Conservation (phyloP, 2,888 invertebrate species). For the Halictus quadricinctus region DNA sequence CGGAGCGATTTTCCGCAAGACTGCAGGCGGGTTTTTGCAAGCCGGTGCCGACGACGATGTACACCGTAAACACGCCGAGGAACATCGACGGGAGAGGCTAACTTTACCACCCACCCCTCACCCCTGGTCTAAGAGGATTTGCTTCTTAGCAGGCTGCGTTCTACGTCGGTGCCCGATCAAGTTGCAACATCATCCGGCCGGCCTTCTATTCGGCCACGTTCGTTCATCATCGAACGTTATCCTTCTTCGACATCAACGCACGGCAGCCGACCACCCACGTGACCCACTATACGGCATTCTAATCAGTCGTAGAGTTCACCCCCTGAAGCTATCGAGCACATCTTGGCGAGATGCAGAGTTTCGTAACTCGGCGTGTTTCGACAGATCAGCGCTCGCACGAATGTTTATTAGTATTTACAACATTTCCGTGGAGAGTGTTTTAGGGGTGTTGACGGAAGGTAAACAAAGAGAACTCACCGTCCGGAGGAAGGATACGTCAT, state of each 20-base stretch:
- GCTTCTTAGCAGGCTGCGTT: background rate
- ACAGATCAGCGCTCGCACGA: conserved; percentile 31
- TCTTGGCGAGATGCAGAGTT: background rate
- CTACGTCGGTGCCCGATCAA: conserved; percentile 3
- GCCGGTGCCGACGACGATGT: background rate
- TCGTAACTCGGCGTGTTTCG: background rate
- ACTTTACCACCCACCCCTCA: background rate
- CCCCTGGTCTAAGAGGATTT: background rate
- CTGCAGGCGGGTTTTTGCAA: background rate
- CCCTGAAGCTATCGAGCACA: background rate
- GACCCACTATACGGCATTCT: conserved; percentile 16
- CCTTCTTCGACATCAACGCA: conserved; percentile 20
- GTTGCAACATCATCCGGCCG: background rate
- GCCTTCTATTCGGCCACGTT: background rate
- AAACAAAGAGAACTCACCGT: conserved; percentile 90
- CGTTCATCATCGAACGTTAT: background rate
- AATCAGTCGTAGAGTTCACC: background rate
- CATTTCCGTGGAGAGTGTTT: background rate
- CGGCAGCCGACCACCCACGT: conserved; percentile 40
- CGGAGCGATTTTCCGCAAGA: conserved; percentile 45
- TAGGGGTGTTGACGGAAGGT: background rate
- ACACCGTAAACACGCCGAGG: conserved; percentile 20
- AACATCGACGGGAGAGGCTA: background rate
- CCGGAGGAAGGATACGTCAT: conserved; percentile 99
- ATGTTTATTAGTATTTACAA: background rate